Percentiles rank a stretch among this genome's conserved stretches.
Evolutionary conservation across 2,113 vertebrate species (phyloP).

Genomic region (Phrynosoma platyrhinos): DNA sequence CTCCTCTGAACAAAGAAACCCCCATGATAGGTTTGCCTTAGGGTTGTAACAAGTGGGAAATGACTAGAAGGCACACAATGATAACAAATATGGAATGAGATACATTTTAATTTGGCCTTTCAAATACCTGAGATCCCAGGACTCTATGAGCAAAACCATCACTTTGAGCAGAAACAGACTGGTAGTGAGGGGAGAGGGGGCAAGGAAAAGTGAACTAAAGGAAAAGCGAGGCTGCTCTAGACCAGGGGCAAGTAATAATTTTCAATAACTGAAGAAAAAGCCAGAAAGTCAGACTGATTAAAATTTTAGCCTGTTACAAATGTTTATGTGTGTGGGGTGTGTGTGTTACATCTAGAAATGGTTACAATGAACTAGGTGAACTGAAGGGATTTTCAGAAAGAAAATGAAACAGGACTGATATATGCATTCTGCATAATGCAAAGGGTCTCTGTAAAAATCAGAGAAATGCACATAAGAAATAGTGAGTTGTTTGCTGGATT

Average conservation of each 20-base stretch:
- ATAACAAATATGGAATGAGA: no score
- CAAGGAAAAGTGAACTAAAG: neutral
- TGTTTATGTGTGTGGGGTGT: no score
- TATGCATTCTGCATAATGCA: neutral
- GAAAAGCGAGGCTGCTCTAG: neutral
- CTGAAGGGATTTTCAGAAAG: constrained; percentile 40
- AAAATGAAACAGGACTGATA: constrained; percentile 33
- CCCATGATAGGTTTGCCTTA: no score
- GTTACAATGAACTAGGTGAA: constrained; percentile 42
- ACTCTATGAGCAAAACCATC: no score
- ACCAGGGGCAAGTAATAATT: neutral
- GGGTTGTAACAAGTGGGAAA: no score
- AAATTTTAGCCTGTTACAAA: neutral
- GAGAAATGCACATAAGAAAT: constrained; percentile 15
- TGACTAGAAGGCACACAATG: no score
- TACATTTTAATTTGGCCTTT: no score
- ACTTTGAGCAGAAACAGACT: no score
- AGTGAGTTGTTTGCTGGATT: constrained; percentile 30
- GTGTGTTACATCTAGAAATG: constrained; percentile 39
- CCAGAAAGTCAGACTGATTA: constrained; percentile 1
- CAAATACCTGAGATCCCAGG: no score
- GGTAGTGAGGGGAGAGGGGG: no score
- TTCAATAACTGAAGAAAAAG: neutral
- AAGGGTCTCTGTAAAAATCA: constrained; percentile 38
- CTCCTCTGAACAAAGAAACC: no score